These are phyloP conservation scores for Nebria ingens DNA, from an alignment of 1,140 invertebrate genomes.

Conservation along the genomic window DNA sequence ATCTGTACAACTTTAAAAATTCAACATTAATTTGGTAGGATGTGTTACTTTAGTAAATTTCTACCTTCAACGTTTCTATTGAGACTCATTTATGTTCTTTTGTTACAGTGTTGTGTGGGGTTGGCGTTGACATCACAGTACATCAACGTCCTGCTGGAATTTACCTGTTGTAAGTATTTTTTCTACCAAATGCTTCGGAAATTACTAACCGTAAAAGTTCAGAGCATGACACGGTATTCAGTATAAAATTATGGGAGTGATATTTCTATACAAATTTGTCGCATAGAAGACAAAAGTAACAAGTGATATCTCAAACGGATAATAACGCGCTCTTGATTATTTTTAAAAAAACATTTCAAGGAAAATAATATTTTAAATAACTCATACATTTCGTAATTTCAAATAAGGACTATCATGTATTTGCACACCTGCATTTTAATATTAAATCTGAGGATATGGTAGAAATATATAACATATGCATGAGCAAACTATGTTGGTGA, in stretches of 20 bases:
- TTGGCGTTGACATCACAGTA: slow-evolving; percentile 23
- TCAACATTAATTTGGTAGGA: not conserved
- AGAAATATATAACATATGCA: no score
- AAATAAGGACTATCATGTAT: no score
- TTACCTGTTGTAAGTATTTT: slow-evolving; percentile 27
- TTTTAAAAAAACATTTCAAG: no score
- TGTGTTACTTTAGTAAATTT: not conserved
- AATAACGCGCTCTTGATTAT: no score
- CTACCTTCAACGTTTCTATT: not conserved
- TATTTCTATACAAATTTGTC: not conserved
- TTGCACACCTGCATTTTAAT: no score
- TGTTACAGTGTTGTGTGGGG: slow-evolving; percentile 26
- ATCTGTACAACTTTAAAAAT: no score
- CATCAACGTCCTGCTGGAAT: slow-evolving; percentile 22
- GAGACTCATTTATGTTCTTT: slow-evolving; percentile 11
- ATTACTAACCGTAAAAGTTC: slow-evolving; percentile 14
- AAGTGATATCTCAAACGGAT: no score
- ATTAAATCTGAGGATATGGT: no score
- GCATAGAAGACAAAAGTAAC: not conserved
- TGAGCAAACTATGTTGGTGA: no score
- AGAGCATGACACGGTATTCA: slow-evolving; percentile 3
- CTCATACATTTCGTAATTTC: no score
- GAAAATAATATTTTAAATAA: no score
- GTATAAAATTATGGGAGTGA: not conserved
- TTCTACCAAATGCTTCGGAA: slow-evolving; percentile 7